Base-by-base conservation (phyloP, 2,888 invertebrate species). In the Melinaea marsaeus region DNA sequence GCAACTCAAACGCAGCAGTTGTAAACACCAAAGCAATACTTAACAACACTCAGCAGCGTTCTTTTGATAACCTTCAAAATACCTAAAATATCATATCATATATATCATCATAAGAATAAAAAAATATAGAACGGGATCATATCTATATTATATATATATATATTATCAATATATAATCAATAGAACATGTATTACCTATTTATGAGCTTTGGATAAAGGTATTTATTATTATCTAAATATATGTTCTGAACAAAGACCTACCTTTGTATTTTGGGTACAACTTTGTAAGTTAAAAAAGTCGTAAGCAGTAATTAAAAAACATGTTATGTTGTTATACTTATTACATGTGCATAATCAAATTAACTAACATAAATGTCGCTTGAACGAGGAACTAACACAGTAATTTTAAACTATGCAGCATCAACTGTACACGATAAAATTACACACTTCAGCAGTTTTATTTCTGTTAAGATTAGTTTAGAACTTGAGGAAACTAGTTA, bases 171-270 rank as follows among this genome's bases (percentile, higher is more conserved):
- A n/a, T n/a, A n/a, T n/a, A n/a, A n/a, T n/a, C n/a, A n/a, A 67
- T 61, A 6, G 9, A 46, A 45, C 37, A 63, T 57, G 54, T 48
- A 33, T 11, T 11, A n/a, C 2, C 57, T 48, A 56, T 54, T n/a
- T n/a, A n/a, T 34, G 32, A 55, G 34, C 22, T 35, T 55, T 32
- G 22, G 54, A 61, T 67, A 73, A 72, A 73, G 68, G 70, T 65
- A 62, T 64, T 62, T 73, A 73, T 77, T 75, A 63, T 71, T 79
- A 78, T 79, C 73, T 81, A 83, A 83, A 84, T 86, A 86, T 84
- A 86, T 72, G 75, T 81, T 83, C 82, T 79, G 79, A 71, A 73
- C 61, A 67, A n/a, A n/a, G n/a, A n/a, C n/a, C n/a, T n/a, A n/a
- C n/a, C n/a, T n/a, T n/a, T n/a, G n/a, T n/a, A n/a, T n/a, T n/a